phyloP scores from a whole-genome alignment of 2,113 vertebrate genomes.

The Oreochromis spilurus region DNA sequence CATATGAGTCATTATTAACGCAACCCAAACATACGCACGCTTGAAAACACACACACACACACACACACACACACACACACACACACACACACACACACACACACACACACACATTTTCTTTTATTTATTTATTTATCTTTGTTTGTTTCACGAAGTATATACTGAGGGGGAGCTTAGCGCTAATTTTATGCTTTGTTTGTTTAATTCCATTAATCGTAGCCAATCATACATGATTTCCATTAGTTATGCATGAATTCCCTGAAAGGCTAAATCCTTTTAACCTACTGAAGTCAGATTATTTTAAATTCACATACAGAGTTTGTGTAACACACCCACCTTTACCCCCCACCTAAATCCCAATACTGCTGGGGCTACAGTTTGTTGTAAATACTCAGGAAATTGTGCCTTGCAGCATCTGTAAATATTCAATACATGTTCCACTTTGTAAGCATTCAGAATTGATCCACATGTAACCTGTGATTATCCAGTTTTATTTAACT shows the following conservation, averaged over 20 bases:
- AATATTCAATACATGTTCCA: not conserved
- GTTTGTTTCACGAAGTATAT: constrained; percentile 8
- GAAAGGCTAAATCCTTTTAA: constrained; percentile 35
- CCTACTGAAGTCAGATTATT: not conserved
- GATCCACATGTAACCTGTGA: not conserved
- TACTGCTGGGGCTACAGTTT: not conserved
- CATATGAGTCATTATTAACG: not conserved
- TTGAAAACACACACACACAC: not conserved
- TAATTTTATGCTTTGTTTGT: constrained; percentile 54
- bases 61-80: not conserved
- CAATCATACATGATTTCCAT: constrained; percentile 43
- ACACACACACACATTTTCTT: not conserved
- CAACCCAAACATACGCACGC: not conserved
- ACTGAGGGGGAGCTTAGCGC: constrained; percentile 28
- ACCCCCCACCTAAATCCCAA: not conserved
- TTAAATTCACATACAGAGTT: not conserved
- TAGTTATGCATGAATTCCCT: constrained; percentile 23
- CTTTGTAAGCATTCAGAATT: not conserved
- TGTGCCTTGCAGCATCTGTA: not conserved
- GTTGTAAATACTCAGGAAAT: not conserved
- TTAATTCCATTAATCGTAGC: constrained; percentile 48
- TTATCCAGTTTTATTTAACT: not conserved
- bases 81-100: not conserved
- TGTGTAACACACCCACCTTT: not conserved
- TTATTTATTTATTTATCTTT: not conserved